Evolutionary conservation across 2,888 invertebrate species (phyloP), one percentile per base, ranked within the genome.

Genomic region (Lamellibrachia satsuma): DNA sequence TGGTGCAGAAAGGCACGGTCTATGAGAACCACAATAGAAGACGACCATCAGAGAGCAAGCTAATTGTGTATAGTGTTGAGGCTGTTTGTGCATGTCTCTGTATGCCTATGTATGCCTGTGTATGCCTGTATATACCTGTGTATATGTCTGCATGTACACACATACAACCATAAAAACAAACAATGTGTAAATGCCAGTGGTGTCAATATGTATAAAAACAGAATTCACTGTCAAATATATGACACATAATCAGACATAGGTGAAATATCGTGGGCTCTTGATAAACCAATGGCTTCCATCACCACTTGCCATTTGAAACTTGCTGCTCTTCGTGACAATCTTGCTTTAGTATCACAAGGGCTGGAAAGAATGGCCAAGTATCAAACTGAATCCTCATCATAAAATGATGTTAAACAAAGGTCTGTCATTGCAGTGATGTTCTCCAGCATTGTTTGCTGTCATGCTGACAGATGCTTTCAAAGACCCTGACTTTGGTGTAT

Each of bases 41-140:
- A 60, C 11, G 75, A 75, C 75, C 15, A 75, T 75, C 75, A 75
- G 75, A 11, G 15, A 75, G 22, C 75, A 15, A 15, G 15, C 75
- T 15, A 3, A 75, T 6, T 15, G 75, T 15, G 75, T 75, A 75
- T 15, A 15, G 75, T 22, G 75, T 11, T 57, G 57, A 57, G 57
- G 11, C 8, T 57, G 57, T 11, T 11, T 11, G 3, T 11, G 57
- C 11, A 57, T 57, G 57, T 22, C 75, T 75, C 4, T 75, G 11
- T 75, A 75, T 75, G 75, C 75, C 75, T 75, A 22, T 22, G 75
- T 75, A 75, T 75, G 75, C 75, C 75, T 75, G 75, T 75, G 75
- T 11, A 75, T 75, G 60, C 60, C 60, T 11, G 9, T 60, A 15
- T 60, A 60, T 60, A 22, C 75, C 75, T 15, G 75, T 15, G 75